Evolutionary conservation across 2,888 invertebrate species (phyloP).

Genomic region (Entomobrya multifasciata): DNA sequence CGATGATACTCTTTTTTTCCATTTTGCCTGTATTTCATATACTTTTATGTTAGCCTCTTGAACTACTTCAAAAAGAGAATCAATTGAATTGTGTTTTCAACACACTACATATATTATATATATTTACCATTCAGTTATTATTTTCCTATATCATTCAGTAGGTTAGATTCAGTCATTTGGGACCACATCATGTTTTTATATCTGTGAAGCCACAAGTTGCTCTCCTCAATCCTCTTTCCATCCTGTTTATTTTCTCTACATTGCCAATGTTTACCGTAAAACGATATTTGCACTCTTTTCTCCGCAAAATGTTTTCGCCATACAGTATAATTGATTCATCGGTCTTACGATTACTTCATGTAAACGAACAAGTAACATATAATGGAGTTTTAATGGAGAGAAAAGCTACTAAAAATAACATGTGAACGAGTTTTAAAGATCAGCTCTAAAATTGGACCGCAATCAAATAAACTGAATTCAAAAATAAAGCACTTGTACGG

Average conservation of each 20-base stretch:
- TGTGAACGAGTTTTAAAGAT: too few species aligned
- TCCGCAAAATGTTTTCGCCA: not conserved
- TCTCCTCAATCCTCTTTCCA: not conserved
- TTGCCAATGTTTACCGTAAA: not conserved
- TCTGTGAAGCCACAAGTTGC: conserved; percentile 4
- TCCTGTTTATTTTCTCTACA: not conserved
- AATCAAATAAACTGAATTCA: too few species aligned
- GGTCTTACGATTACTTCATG: not conserved
- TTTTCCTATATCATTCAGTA: not conserved
- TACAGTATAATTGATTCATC: conserved; percentile 29
- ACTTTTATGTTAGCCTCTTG: not conserved
- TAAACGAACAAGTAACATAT: not conserved
- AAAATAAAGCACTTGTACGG: too few species aligned
- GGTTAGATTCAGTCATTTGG: not conserved
- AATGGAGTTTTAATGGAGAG: conserved; percentile 1
- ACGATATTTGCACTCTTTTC: too few species aligned
- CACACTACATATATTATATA: not conserved
- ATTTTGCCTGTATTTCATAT: too few species aligned
- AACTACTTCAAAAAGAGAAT: not conserved
- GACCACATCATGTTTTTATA: not conserved
- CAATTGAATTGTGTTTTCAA: not conserved
- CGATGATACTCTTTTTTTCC: too few species aligned
- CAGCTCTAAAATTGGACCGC: too few species aligned
- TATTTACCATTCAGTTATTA: not conserved
- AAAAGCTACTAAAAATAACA: not conserved